Base-by-base conservation (phyloP, 2,113 vertebrate species). In the Petrocephalus microphthalmus region DNA sequence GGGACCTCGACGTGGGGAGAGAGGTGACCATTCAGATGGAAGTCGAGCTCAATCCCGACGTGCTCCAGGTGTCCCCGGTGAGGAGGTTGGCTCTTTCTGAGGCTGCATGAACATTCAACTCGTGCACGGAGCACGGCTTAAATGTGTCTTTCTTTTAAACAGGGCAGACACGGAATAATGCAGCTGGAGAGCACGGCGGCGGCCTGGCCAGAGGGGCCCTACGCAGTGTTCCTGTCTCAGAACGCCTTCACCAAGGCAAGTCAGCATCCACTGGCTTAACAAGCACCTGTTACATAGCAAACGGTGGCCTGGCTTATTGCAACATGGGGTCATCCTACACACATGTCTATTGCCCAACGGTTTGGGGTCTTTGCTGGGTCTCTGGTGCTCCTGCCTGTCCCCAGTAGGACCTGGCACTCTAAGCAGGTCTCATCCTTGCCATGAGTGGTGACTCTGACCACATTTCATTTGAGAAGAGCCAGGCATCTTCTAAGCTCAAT, bases 1-100 rank as follows among this genome's bases (percentile, higher is more conserved):
- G 97, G 82, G 95, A 95, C 90, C 92, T 99, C 95, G 97, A 99
- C 85, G 94, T 91, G 25, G 97, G 97, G 22, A 97, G 94, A 91
- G 97, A 97, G 88, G 96, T 92, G 15, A 96, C 92, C 7, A 89
- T 99, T 88, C 95, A 96, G 2, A 87, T 99, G 89, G 95, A 96
- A 5, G 89, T 97, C 85, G 96, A 95, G 91, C 95, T 97, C 54
- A 97, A 97, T 89, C 96, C 97, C 42, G 91, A 92, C 0, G 93
- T 98, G 71, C 90, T 97, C 82, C 95, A 94, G 60, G 93, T 95
- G 13, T 89, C 87, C 52, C 91, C 91, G 3, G 92, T 93, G 84
- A 91, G 91, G 19, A 52, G n/a, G 5, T 5, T 8, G 25, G 7
- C 53, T 8, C 78, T 60, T 37, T 4, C 67, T 37, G 22, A 25